Evolutionary conservation across 2,797 vertebrate species (phyloP).

Genomic region (Nasua narica): DNA sequence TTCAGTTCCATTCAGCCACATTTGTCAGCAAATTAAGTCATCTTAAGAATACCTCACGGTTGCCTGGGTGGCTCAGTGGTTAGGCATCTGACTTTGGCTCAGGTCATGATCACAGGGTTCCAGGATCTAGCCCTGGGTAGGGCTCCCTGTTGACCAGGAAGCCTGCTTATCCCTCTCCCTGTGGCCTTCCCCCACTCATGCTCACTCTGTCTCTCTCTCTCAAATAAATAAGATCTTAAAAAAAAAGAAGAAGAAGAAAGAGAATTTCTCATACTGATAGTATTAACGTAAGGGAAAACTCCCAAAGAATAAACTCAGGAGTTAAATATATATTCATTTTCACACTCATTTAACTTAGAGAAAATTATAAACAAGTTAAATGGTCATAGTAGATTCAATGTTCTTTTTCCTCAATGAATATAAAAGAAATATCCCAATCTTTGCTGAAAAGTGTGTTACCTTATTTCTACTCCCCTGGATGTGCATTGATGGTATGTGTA

Average conservation of each 20-base stretch:
- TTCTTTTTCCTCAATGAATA: neutral
- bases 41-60: neutral
- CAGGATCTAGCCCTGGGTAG: neutral
- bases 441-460: neutral
- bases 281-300: neutral
- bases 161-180: neutral
- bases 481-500: neutral
- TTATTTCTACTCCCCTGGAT: neutral
- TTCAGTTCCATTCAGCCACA: neutral
- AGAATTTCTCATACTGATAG: neutral
- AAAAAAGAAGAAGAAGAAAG: neutral
- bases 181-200: neutral
- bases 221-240: neutral
- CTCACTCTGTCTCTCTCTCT: neutral
- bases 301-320: neutral
- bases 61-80: neutral
- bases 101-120: neutral
- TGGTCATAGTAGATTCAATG: neutral
- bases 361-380: neutral
- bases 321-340: neutral
- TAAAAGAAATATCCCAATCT: neutral
- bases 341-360: neutral
- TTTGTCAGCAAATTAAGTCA: neutral
- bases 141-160: neutral
- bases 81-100: neutral